Base-by-base conservation (phyloP, 2,797 vertebrate genomes). In the Periparus ater region DNA sequence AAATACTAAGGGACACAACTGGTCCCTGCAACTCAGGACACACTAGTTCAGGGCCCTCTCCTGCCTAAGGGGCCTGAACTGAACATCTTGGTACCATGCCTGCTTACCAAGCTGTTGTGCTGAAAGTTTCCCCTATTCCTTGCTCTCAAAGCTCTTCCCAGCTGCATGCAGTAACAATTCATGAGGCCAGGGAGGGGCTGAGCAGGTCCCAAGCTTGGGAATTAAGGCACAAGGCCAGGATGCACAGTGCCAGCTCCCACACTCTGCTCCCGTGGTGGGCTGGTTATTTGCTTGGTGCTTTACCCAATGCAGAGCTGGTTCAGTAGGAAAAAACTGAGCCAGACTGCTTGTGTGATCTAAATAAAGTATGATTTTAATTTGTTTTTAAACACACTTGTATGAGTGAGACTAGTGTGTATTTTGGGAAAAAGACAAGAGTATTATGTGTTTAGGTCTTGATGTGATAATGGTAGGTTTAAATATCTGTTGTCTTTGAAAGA, bases 51-150 rank as follows among this genome's bases (percentile, higher is more conserved):
- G 54, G 51, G 6, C 7, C 4, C 40, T 75, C 17, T 73, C 11
- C 22, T 79, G 7, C 22, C 16, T 32, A 8, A 61, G 38, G 8
- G 7, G 7, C 3, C 7, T 72, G 54, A 82, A 30, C 15, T 29
- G 11, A 1, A 40, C 0, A 0, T 50, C 16, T 76, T 0, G 0
- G 32, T 14, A 45, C 44, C 5, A 1, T 18, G 13, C 13, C 27
- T 3, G 3, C 30, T 71, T 34, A 42, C 11, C 26, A 58, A 80
- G 18, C 10, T 16, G 9, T 11, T 54, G 32, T 38, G 26, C 9
- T 10, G 20, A 17, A 80, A 13, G 25, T 50, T 88, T 70, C 36
- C 30, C 10, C 76, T 25, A 66, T 60, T 34, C 17, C 15, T 36
- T 55, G 11, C 6, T 62, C 36, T 58, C 54, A 23, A 65, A 79